Evolutionary conservation across 2,888 invertebrate species (phyloP).

Genomic region (Neoaliturus tenellus): DNA sequence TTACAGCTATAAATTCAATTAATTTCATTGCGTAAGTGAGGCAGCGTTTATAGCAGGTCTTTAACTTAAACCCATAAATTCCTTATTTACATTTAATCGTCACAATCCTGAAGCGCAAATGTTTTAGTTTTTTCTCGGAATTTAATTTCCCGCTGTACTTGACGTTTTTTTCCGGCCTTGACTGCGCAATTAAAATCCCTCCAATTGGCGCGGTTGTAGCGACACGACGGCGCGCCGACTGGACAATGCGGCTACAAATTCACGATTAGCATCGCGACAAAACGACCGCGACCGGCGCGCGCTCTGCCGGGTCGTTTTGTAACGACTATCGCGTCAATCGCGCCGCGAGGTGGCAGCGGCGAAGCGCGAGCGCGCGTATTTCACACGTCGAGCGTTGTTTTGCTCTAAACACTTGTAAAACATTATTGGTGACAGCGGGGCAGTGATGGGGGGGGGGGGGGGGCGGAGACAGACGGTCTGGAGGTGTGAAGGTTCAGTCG

Average conservation of each 20-base stretch:
- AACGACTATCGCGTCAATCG: neutral
- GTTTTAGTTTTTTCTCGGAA: no score
- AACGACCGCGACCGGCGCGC: neutral
- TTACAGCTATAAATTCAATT: no score
- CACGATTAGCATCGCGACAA: constrained; percentile 9
- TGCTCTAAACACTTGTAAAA: constrained; percentile 42
- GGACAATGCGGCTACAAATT: constrained; percentile 13
- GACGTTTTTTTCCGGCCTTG: no score
- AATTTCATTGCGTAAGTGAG: no score
- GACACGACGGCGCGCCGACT: neutral
- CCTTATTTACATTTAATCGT: no score
- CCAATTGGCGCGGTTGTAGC: no score
- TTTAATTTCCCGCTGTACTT: no score
- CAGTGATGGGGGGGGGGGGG: neutral
- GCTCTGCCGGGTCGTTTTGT: neutral
- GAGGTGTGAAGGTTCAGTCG: neutral
- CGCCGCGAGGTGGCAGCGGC: neutral
- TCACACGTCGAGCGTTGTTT: constrained; percentile 18
- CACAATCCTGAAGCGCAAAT: no score
- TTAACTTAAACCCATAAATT: no score
- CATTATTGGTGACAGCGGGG: constrained; percentile 45
- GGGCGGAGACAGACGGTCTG: constrained; percentile 40
- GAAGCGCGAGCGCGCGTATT: neutral
- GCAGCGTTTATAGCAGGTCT: no score
- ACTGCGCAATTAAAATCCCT: no score